Conservation (phyloP, 2,113 vertebrate genomes). For the Ceyx cyanopectus region DNA sequence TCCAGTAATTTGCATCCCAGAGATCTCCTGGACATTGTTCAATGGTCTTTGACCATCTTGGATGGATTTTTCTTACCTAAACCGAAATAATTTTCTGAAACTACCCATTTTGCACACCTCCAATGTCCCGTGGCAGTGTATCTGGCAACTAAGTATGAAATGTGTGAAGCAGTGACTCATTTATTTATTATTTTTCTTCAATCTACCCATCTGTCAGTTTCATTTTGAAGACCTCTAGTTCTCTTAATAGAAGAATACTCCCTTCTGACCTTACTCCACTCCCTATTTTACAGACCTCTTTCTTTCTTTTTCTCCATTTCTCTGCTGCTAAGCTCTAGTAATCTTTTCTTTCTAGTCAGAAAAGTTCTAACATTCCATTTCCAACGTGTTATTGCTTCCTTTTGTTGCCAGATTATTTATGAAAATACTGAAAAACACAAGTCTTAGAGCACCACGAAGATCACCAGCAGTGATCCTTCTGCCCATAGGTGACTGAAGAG, state of each 20-base stretch:
- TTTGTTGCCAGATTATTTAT: neutral
- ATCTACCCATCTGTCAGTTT: neutral
- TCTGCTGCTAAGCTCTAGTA: neutral
- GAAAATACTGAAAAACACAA: neutral
- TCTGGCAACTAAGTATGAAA: neutral
- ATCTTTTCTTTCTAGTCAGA: neutral
- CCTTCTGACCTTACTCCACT: neutral
- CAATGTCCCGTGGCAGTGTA: neutral
- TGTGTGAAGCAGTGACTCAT: neutral
- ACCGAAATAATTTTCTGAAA: neutral
- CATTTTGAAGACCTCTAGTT: neutral
- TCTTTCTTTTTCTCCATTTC: accelerated
- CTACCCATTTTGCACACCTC: neutral
- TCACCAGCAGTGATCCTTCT: neutral
- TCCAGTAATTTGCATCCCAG: neutral
- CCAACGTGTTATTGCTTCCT: neutral
- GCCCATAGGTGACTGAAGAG: neutral
- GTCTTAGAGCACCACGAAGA: neutral
- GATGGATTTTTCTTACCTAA: neutral
- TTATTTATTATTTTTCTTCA: neutral
- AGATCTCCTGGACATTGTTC: neutral
- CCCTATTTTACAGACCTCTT: neutral
- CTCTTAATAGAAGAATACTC: neutral
- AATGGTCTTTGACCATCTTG: neutral
- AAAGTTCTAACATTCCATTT: neutral